These are phyloP conservation scores for Odontothrips loti DNA, from an alignment of 2,888 invertebrate genomes.

Conservation along the genomic window DNA sequence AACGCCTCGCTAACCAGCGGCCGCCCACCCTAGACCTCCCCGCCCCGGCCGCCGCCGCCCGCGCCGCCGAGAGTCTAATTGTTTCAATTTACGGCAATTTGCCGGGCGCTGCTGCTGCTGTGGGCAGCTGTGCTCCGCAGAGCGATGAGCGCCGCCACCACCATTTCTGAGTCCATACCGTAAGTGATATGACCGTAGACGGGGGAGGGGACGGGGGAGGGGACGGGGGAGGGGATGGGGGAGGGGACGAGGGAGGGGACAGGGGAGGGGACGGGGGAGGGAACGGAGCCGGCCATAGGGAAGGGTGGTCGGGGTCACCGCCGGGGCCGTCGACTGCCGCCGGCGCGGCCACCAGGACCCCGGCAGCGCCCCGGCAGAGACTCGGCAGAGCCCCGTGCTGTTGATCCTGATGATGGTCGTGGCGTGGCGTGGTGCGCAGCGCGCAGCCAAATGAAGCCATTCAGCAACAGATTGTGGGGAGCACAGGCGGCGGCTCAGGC, in stretches of 20 bases:
- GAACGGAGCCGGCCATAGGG: not conserved
- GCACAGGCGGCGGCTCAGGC: not conserved
- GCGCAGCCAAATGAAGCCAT: slow-evolving; percentile 19
- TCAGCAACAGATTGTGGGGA: slow-evolving; percentile 17
- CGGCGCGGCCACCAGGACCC: too few relatives aligned
- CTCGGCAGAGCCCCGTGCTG: too few relatives aligned
- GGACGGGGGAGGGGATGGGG: not conserved
- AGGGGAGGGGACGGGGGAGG: not conserved
- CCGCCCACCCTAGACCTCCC: not conserved
- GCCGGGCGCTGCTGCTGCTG: too few relatives aligned
- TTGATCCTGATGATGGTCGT: too few relatives aligned
- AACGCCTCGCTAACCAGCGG: not conserved
- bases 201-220: not conserved
- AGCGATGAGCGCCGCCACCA: too few relatives aligned
- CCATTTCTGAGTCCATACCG: too few relatives aligned
- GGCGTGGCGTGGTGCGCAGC: too few relatives aligned
- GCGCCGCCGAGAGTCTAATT: not conserved
- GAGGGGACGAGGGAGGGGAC: not conserved
- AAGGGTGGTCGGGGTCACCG: not conserved
- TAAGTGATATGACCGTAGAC: too few relatives aligned
- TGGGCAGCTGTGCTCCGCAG: too few relatives aligned
- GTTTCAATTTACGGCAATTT: too few relatives aligned
- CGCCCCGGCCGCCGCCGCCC: not conserved
- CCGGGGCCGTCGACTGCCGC: too few relatives aligned
- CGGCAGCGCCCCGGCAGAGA: too few relatives aligned